Evolutionary conservation across 2,888 invertebrate species (phyloP).

Genomic region (Drosophila paucipuncta): DNA sequence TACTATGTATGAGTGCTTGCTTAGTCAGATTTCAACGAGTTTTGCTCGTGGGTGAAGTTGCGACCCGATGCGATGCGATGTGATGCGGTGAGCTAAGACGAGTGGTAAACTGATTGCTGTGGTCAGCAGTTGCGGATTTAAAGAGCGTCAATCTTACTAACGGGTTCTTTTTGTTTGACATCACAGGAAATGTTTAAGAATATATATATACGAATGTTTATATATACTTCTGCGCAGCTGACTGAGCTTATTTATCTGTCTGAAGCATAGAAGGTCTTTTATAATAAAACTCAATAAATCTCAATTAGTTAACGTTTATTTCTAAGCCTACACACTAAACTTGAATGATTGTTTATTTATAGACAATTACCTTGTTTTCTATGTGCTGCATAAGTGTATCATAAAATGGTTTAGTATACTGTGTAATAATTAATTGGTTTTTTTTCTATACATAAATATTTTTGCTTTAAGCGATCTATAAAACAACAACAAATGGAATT

Average conservation of each 20-base stretch:
- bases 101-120: slow-evolving; percentile 35
- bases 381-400: background rate
- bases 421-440: background rate
- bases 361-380: slow-evolving; percentile 37
- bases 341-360: slow-evolving; percentile 41
- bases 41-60: slow-evolving; percentile 50
- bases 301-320: slow-evolving; percentile 41
- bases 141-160: slow-evolving; percentile 26
- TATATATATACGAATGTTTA: background rate
- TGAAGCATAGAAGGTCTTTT: slow-evolving; percentile 31
- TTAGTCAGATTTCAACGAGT: slow-evolving; percentile 65
- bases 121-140: slow-evolving; percentile 34
- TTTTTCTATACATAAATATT: background rate
- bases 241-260: background rate
- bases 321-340: slow-evolving; percentile 37
- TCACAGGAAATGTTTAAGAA: slow-evolving; percentile 28
- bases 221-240: slow-evolving; percentile 12
- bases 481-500: background rate
- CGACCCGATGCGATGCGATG: slow-evolving; percentile 9
- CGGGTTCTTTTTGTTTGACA: slow-evolving; percentile 28
- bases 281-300: slow-evolving; percentile 36
- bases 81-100: slow-evolving; percentile 38
- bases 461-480: background rate
- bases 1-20: slow-evolving; percentile 24
- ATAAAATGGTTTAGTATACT: background rate